Base-by-base conservation (phyloP, 1,140 invertebrate species). In the Zaprionus inermis region DNA sequence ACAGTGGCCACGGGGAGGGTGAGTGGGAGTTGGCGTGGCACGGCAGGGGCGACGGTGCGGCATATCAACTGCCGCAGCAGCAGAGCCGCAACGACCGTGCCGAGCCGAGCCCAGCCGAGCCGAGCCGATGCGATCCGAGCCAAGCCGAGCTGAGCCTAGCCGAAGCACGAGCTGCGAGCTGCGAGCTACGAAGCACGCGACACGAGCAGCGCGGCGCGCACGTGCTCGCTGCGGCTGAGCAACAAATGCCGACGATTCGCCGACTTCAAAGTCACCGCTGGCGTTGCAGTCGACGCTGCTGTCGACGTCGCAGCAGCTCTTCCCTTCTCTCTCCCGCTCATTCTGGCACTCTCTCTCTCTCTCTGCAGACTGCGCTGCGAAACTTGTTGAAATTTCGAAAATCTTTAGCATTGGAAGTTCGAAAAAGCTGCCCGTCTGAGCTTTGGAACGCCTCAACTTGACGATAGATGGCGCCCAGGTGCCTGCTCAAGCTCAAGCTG, bases 301-400 rank as follows among this genome's bases (percentile, higher is more conserved):
- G 79, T 41, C 72, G 63, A 10, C 20, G 78, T n/a, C n/a, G 12
- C 20, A 30, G 77, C 12, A 20, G 18, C 20, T 20, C n/a, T n/a
- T n/a, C n/a, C n/a, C n/a, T n/a, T n/a, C n/a, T n/a, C n/a, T n/a
- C n/a, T n/a, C n/a, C n/a, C n/a, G n/a, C n/a, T n/a, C n/a, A n/a
- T n/a, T n/a, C n/a, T n/a, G n/a, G n/a, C n/a, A n/a, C n/a, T n/a
- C n/a, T n/a, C n/a, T n/a, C n/a, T n/a, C n/a, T n/a, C n/a, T 38
- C 18, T 30, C 49, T 75, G 54, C 63, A 54, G 44, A 22, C 41
- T 14, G 68, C 44, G 18, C 30, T 32, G 56, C 52, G 55, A 78
- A 74, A 86, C 83, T 86, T 88, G 84, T 88, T 88, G 83, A 88
- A 88, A 89, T 89, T 78, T 89, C 80, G 84, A 89, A 83, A 81